Base-by-base conservation (phyloP, 1,140 invertebrate genomes). In the Euglossa dilemma region DNA sequence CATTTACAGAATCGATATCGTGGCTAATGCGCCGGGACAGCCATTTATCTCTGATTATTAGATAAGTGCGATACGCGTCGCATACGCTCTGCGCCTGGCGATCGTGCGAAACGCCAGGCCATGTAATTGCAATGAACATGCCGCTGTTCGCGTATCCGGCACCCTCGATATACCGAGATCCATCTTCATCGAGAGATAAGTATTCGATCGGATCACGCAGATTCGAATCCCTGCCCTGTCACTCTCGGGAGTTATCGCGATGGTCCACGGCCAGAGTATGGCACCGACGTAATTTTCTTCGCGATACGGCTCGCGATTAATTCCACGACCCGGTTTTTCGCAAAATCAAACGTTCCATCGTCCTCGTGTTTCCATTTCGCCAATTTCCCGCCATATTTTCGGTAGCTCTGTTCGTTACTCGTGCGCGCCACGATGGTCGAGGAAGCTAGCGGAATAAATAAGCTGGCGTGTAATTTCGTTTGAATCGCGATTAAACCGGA, bases 41-140 rank as follows among this genome's bases (percentile, higher is more conserved):
- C 50, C 80, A 70, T 83, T 83, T 83, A 83, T 83, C 80, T 69
- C 25, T 52, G 66, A 77, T 83, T 83, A 78, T 78, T 78, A 78
- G 66, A 83, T 78, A 70, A 78, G 47, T 61, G 47, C 14, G 80
- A 63, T 78, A 61, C 52, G 36, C 74, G 63, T 69, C 23, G 43
- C 50, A 7, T 56, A n/a, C 45, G 20, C 11, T 54, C 52, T 14
- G 6, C 47, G 20, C 16, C 23, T 6, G 6, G 4, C 20, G 7
- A 36, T n/a, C 20, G 50, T 23, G 57, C 70, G 8, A 18, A 66
- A 52, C 9, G n/a, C 11, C 11, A 7, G 28, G 18, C 4, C 20
- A 0, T 12, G 18, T 61, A 69, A 77, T 78, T 78, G 18, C 52
- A 57, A 1, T 14, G 14, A 25, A 50, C 28, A 6, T 77, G 43